Evolutionary conservation across 2,113 vertebrate species (phyloP).

Genomic region (Calidris pygmaea): DNA sequence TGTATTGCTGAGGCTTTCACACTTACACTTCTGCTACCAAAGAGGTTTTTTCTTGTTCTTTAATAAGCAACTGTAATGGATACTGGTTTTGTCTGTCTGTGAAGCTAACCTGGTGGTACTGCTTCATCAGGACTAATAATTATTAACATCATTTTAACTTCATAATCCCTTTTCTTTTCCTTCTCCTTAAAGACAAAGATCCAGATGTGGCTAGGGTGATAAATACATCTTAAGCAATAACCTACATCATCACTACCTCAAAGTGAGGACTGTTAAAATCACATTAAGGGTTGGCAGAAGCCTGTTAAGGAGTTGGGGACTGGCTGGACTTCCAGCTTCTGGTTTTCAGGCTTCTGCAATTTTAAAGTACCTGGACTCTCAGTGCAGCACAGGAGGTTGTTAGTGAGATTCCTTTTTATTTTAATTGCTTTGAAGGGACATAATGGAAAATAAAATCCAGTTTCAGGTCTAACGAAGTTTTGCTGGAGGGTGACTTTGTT

Average conservation of each 20-base stretch:
- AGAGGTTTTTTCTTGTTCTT: background rate
- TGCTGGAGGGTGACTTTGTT: background rate
- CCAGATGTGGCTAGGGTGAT: background rate
- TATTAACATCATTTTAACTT: background rate
- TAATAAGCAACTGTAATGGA: background rate
- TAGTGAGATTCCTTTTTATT: background rate
- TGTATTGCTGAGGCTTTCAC: background rate
- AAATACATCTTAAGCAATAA: background rate
- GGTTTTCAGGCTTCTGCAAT: background rate
- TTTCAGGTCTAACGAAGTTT: background rate
- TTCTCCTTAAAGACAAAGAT: background rate
- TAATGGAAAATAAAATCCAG: background rate
- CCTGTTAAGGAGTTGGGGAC: background rate
- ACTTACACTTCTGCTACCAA: background rate
- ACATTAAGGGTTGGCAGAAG: background rate
- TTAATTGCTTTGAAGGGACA: background rate
- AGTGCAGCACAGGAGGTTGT: background rate
- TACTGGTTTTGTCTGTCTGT: background rate
- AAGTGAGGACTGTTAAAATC: background rate
- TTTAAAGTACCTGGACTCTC: background rate
- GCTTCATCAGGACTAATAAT: background rate
- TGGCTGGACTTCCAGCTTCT: background rate
- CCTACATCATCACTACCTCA: background rate
- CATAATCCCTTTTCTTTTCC: background rate
- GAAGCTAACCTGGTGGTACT: background rate